These are phyloP conservation scores for Poeciliopsis occidentalis DNA, from an alignment of 2,113 vertebrate species.

Conservation along the genomic window DNA sequence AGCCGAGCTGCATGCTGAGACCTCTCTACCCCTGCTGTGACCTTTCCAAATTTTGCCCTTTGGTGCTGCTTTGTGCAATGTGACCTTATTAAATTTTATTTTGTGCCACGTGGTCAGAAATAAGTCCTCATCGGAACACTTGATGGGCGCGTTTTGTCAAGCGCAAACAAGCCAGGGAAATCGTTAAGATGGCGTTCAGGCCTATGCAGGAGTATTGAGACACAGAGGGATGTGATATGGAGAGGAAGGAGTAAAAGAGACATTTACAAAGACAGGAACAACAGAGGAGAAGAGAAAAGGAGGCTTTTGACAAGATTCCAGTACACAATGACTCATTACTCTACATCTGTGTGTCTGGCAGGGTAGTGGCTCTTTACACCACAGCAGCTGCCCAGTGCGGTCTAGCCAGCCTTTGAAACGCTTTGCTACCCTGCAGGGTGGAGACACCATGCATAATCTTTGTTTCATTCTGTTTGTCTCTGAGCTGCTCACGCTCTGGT, in stretches of 20 bases:
- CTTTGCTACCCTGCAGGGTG: conserved; percentile 47
- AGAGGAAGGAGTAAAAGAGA: conserved; percentile 42
- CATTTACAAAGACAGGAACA: conserved; percentile 18
- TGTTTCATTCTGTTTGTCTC: conserved; percentile 39
- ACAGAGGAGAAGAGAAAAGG: conserved; percentile 50
- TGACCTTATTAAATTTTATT: conserved; percentile 78
- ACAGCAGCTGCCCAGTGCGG: conserved; percentile 58
- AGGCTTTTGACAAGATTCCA: conserved; percentile 62
- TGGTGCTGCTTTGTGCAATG: conserved; percentile 65
- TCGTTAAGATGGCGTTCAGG: conserved; percentile 53
- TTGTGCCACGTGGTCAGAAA: conserved; percentile 74
- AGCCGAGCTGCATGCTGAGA: conserved; percentile 60
- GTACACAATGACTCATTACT: conserved; percentile 63
- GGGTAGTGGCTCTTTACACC: conserved; percentile 51
- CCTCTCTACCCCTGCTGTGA: conserved; percentile 59
- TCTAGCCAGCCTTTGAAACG: conserved; percentile 52
- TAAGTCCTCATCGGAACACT: conserved; percentile 73
- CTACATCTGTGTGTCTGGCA: conserved; percentile 64
- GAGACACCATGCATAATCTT: conserved; percentile 49
- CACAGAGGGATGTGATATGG: background rate
- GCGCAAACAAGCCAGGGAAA: conserved; percentile 23
- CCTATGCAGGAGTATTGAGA: conserved; percentile 27
- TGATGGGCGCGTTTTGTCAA: conserved; percentile 60
- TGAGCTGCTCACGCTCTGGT: conserved; percentile 19
- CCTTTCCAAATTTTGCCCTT: conserved; percentile 71